A percentile compares a stretch with the other conserved stretches of the same genome.
phyloP scores from a whole-genome alignment of 2,888 invertebrate genomes.

The Syrista parreyssii region DNA sequence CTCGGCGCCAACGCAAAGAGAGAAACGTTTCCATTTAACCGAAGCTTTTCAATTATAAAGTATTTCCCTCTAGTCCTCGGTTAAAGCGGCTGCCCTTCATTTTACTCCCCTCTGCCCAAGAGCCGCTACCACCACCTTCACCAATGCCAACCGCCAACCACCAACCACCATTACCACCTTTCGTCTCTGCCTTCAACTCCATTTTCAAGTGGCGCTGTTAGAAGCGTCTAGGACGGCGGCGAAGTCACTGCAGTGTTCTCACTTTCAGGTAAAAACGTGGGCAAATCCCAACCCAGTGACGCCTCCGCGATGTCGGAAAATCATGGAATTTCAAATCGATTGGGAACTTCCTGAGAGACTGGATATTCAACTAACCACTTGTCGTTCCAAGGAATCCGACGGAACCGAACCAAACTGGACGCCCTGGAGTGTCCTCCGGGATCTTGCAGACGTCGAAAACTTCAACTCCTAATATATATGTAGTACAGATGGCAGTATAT shows the following conservation, averaged over 20 bases:
- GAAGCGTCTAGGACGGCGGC: slow-evolving; percentile 15
- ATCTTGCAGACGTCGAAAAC: not conserved
- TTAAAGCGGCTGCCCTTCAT: slow-evolving; percentile 34
- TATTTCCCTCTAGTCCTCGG: slow-evolving; percentile 38
- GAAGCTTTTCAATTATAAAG: slow-evolving; percentile 60
- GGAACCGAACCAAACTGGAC: not conserved
- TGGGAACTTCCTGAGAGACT: slow-evolving; percentile 18
- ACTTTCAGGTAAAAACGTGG: slow-evolving; percentile 39
- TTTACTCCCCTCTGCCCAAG: slow-evolving; percentile 25
- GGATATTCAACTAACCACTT: not conserved
- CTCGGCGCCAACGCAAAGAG: slow-evolving; percentile 38
- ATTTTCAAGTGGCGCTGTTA: slow-evolving; percentile 10
- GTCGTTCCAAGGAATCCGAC: not conserved
- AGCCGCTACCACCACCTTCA: not conserved
- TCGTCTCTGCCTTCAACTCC: not conserved
- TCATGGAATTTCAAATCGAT: slow-evolving; percentile 39
- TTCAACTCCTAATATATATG: not conserved
- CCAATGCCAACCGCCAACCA: not conserved
- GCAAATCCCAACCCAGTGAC: slow-evolving; percentile 3
- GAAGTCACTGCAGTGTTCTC: slow-evolving; percentile 32
- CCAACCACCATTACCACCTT: not conserved
- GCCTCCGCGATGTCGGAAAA: slow-evolving; percentile 24
- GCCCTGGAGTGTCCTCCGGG: not conserved
- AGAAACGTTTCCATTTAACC: slow-evolving; percentile 54
- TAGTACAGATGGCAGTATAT: not conserved